phyloP scores from a whole-genome alignment of 2,113 vertebrate species.

The Tragelaphus imberbis region DNA sequence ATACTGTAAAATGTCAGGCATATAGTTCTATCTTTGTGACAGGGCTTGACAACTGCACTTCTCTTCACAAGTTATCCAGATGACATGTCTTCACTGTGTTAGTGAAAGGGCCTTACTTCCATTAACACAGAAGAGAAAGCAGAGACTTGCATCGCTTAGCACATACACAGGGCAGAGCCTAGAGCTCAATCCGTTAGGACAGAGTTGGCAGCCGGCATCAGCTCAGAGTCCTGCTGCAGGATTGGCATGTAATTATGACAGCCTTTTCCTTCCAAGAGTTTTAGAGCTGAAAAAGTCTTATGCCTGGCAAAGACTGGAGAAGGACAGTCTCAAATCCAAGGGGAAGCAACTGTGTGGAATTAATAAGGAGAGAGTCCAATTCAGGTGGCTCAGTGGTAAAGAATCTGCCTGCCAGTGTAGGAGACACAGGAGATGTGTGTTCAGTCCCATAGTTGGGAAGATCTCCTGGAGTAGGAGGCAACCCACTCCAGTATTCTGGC shows the following conservation, averaged over 20 bases:
- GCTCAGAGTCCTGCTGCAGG: neutral
- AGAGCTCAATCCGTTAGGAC: neutral
- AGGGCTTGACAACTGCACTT: neutral
- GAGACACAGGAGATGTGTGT: neutral
- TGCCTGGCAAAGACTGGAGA: neutral
- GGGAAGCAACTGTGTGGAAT: neutral
- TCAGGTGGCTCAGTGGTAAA: neutral
- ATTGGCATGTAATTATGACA: neutral
- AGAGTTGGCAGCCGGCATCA: neutral
- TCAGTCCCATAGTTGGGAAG: neutral
- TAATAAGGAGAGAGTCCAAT: neutral
- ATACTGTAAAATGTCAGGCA: neutral
- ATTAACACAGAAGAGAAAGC: neutral
- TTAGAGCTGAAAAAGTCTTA: neutral
- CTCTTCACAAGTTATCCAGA: neutral
- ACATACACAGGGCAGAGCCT: neutral
- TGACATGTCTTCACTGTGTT: neutral
- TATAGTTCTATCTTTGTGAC: neutral
- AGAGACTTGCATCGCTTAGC: neutral
- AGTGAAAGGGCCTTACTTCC: neutral
- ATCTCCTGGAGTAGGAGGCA: neutral
- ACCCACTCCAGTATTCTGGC: neutral
- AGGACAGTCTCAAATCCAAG: neutral
- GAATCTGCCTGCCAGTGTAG: neutral
- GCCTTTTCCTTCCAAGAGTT: constrained; percentile 2